These are phyloP conservation scores for Hypsopygia costalis DNA, from an alignment of 2,888 invertebrate species.

Conservation along the genomic window DNA sequence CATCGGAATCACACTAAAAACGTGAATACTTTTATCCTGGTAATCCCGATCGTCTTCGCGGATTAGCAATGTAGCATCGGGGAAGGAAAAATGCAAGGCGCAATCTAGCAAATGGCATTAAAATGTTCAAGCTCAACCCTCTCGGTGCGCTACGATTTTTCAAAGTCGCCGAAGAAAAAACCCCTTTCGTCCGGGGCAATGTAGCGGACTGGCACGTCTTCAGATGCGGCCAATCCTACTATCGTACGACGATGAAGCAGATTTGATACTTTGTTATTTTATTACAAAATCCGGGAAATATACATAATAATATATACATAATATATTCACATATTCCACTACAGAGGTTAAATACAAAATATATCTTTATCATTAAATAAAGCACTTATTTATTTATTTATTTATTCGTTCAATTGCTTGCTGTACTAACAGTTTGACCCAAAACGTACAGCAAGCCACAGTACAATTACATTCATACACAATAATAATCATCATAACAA, in stretches of 20 bases:
- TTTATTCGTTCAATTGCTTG: no score
- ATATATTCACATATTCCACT: no score
- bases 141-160: slow-evolving; percentile 73
- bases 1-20: slow-evolving; percentile 75
- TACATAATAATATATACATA: no score
- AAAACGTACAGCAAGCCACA: no score
- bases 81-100: slow-evolving; percentile 75
- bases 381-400: no score
- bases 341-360: no score
- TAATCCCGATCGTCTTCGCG: slow-evolving; percentile 72
- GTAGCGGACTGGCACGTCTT: slow-evolving; percentile 78
- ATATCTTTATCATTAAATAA: no score
- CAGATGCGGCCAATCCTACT: slow-evolving; percentile 56
- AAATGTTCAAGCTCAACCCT: slow-evolving; percentile 76
- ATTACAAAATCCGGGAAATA: no score
- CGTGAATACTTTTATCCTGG: slow-evolving; percentile 73
- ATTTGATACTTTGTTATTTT: slow-evolving; percentile 51
- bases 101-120: slow-evolving; percentile 81
- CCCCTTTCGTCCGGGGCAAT: slow-evolving; percentile 69
- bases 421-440: no score
- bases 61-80: slow-evolving; percentile 69
- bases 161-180: slow-evolving; percentile 70
- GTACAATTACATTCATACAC: no score
- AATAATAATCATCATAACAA: no score
- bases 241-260: slow-evolving; percentile 21